Evolutionary conservation across 1,140 invertebrate genomes (phyloP), one percentile per base, ranked within the genome.

Genomic region (Elymnias hypermnestra): DNA sequence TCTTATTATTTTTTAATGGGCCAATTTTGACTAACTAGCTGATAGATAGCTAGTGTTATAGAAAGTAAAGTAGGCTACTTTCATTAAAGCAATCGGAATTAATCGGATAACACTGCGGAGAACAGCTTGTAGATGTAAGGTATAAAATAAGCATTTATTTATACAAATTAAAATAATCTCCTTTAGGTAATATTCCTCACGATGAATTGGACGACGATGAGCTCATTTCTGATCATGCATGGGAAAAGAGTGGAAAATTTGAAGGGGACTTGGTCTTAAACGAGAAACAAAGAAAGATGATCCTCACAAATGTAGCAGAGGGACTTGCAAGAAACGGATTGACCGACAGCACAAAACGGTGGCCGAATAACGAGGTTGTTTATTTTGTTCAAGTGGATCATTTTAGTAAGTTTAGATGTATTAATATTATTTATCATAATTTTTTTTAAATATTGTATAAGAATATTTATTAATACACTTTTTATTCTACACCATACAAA

Each of bases 281-380:
- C 10, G 74, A 83, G 12, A 50, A 68, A 5, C 87, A 87, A 45
- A 63, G 82, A 38, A 64, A 72, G 1, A 62, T 83, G 23, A 81
- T 88, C 22, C 68, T 87, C 1, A 63, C 83, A 26, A 66, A 82
- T 29, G 70, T 87, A 5, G 83, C 71, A 0, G 70, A 84, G 41
- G 78, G 85, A 2, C 63, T 87, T 1, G 75, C 86, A 6, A 69
- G 89, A 45, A 92, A 93, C 48, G 91, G 90, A 1, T 60, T 92
- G 7, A 70, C 88, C 9, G 89, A 92, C 55, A 86, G 86, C 9
- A 85, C 86, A 2, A 85, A 86, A 10, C 84, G 88, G 23, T 93
- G 92, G 92, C 88, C 88, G 0, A 84, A 88, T 35, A 92, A 90
- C 22, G 85, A 90, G 31, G 87, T 93, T 2, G 88, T 92, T 13